phyloP scores from a whole-genome alignment of 2,797 vertebrate genomes.

The Lutjanus argentimaculatus region DNA sequence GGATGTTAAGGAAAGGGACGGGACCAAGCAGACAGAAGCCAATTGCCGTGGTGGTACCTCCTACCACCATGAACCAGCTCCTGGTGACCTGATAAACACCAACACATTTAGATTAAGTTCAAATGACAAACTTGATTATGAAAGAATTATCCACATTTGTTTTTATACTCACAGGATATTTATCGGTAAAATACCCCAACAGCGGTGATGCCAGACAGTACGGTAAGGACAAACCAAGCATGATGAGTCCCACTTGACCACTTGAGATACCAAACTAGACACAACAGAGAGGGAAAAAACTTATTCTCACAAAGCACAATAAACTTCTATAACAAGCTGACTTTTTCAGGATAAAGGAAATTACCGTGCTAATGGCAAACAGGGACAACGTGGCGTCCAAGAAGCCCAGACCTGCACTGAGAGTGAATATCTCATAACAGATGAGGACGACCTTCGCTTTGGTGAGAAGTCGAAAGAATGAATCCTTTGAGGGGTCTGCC shows the following conservation, averaged over 20 bases:
- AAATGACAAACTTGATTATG: not conserved
- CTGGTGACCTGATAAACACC: constrained; percentile 85
- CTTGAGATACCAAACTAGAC: constrained; percentile 87
- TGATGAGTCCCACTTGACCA: constrained; percentile 93
- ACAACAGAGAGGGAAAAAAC: not conserved
- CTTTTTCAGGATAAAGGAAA: not conserved
- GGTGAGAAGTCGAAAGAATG: constrained; percentile 90
- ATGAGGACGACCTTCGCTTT: constrained; percentile 88
- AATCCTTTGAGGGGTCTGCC: constrained; percentile 85
- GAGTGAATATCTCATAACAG: constrained; percentile 87
- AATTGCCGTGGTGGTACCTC: constrained; percentile 84
- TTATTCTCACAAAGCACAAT: rapidly evolving
- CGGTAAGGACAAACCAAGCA: constrained; percentile 91
- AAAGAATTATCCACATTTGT: not conserved
- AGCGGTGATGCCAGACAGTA: constrained; percentile 92
- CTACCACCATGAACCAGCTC: constrained; percentile 89
- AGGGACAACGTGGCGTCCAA: constrained; percentile 95
- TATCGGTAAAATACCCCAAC: constrained; percentile 91
- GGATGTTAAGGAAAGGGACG: constrained; percentile 89
- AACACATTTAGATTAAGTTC: not conserved
- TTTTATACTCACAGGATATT: constrained; percentile 89
- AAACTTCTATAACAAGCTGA: rapidly evolving
- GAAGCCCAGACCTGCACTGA: constrained; percentile 92
- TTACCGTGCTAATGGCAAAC: constrained; percentile 91
- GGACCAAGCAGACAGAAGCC: constrained; percentile 93